Evolutionary conservation across 2,888 invertebrate species (phyloP), one percentile per base, ranked within the genome.

Genomic region (Netelia fuscicornis): DNA sequence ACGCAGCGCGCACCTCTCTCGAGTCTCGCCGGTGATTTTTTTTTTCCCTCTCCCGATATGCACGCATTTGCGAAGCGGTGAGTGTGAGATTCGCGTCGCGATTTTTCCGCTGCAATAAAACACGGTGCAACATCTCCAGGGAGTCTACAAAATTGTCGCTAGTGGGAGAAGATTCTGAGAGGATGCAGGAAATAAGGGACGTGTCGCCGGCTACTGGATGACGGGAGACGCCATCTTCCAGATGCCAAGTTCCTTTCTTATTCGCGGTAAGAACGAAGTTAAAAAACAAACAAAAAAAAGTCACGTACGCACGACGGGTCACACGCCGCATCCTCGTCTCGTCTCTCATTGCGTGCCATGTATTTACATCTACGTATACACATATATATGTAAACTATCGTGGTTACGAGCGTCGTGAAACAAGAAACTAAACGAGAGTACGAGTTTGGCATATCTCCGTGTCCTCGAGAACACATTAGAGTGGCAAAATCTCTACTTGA

Each of bases 151-250:
- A 83, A 77, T 71, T 67, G 58, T 77, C 82, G 77, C 77, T 25
- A 25, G 11, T 11, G 62, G 11, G n/a, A 65, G 84, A 75, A 64
- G 44, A 68, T 30, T 42, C 74, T 48, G 81, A 81, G 62, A 87
- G 86, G 83, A 83, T 85, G 85, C 81, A 83, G 78, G 78, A 86
- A 88, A 81, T 77, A 83, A 86, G 86, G 84, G 87, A 88, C 87
- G 84, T 85, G 83, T 83, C 86, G 86, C 81, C 83, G 86, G 75
- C 64, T 52, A 86, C 85, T 94, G 94, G 93, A 94, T 93, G 94
- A 93, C 94, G 94, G 94, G 95, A 94, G 95, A 95, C 95, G 95
- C 95, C 95, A 95, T 95, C 95, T 95, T 95, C 94, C 94, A 94
- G 94, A 94, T 94, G 93, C 88, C 78, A 81, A 83, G 82, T 95